Base-by-base conservation (phyloP, 2,113 vertebrate species). In the Cephalopholis sonnerati region DNA sequence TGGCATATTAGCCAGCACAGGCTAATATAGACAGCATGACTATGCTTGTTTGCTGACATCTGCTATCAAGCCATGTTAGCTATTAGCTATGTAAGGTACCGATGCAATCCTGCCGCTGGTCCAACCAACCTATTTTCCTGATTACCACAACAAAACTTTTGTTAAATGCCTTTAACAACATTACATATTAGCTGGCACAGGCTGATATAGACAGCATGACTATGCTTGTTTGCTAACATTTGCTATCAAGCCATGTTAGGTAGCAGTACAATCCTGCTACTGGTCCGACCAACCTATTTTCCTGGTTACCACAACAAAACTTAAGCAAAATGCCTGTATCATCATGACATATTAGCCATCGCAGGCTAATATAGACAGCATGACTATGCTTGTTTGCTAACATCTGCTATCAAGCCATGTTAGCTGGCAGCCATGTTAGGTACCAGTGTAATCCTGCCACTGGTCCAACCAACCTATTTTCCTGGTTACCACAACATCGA, bases 211-310 rank as follows among this genome's bases (percentile, higher is more conserved):
- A 55, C 18, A 74, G 12, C 25, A 22, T 29, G 39, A 2, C 12
- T 32, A 22, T 32, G 11, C 25, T 74, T 22, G 8, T 51, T 2
- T 61, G 13, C 9, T 36, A 13, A 53, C 15, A 62, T 39, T n/a
- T 71, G 22, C 51, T 24, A 55, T 32, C 18, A 53, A 32, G 12
- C 29, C 7, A 54, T 54, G 3, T n/a, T 53, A 68, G 67, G 39
- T 11, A 41, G 7, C 10, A 46, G n/a, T 15, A 7, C 12, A 44
- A 66, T 48, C 24, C 16, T 18, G n/a, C 15, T 22, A 22, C 48
- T 50, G 4, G 16, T 27, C 2, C 1, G 29, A 58, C 54, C 0
- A 7, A 29, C 18, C 0, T 0, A 7, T 73, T 22, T 13, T 9
- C 12, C 11, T 48, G 2, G 6, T 29, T 29, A 73, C 24, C 6